Conservation (phyloP, 1,140 invertebrate genomes). For the Leptonema lineaticorne region DNA sequence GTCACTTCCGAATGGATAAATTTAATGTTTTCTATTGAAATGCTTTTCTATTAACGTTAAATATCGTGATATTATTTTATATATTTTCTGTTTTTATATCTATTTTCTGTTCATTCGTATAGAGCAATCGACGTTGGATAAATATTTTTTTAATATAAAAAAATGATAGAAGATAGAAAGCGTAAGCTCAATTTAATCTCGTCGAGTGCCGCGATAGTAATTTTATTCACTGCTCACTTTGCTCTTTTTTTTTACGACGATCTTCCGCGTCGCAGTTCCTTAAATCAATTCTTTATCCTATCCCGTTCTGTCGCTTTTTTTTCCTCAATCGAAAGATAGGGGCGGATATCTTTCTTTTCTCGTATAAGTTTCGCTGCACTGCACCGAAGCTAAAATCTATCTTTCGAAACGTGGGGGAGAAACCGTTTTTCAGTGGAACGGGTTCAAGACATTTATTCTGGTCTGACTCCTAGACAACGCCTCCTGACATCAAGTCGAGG, state of each 20-base stretch:
- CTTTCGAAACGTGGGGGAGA: neutral
- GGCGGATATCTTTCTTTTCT: neutral
- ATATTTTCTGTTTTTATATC: too few relatives aligned
- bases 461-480: neutral
- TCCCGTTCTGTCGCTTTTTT: constrained; percentile 1
- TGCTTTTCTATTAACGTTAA: too few relatives aligned
- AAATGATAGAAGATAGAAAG: neutral
- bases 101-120: neutral
- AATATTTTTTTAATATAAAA: neutral
- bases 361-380: neutral
- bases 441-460: neutral
- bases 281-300: constrained; percentile 13
- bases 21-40: too few relatives aligned
- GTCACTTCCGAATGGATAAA: too few relatives aligned
- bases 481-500: neutral
- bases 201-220: constrained; percentile 8
- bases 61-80: too few relatives aligned
- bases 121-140: too few relatives aligned
- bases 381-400: neutral
- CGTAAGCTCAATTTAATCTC: constrained; percentile 15
- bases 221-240: constrained; percentile 5
- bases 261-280: neutral
- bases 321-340: neutral
- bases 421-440: too few relatives aligned
- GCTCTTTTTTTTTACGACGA: neutral